Base-by-base conservation (phyloP, 2,888 invertebrate species). In the Digitonthophagus gazella region DNA sequence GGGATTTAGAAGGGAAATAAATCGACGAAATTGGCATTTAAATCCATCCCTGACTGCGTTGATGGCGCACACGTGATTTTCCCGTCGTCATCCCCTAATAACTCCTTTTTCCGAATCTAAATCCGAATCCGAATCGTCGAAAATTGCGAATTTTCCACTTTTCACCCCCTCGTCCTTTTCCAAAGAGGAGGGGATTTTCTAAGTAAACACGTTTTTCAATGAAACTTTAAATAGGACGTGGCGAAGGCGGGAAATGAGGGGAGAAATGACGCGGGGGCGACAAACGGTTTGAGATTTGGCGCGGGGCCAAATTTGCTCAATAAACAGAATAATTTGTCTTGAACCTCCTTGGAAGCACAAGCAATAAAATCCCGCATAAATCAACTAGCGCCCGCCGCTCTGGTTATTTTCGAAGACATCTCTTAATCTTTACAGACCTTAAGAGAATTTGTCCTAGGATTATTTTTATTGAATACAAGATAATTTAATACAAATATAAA, bases 151-250 rank as follows among this genome's bases (percentile, higher is more conserved):
- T n/a, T n/a, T n/a, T n/a, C n/a, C n/a, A n/a, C n/a, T n/a, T n/a
- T n/a, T n/a, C n/a, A n/a, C n/a, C n/a, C n/a, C n/a, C n/a, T n/a
- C n/a, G n/a, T n/a, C n/a, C n/a, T n/a, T n/a, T n/a, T n/a, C n/a
- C n/a, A n/a, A n/a, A n/a, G n/a, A n/a, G n/a, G n/a, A n/a, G n/a
- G n/a, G n/a, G n/a, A n/a, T n/a, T n/a, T 57, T 57, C 57, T 57
- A 57, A 15, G 57, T 57, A 57, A 16, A 57, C 57, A 57, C 57
- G 57, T 57, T 44, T 44, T 44, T 44, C 28, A 44, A 44, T 44
- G 28, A 44, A 44, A 44, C 11, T 11, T 44, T 44, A 44, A 44
- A 44, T 44, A 44, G 28, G 11, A 44, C 28, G n/a, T n/a, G n/a
- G n/a, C n/a, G n/a, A n/a, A n/a, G n/a, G n/a, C n/a, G n/a, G n/a